Conservation (phyloP, 2,797 vertebrate genomes). For the Clamator glandarius region DNA sequence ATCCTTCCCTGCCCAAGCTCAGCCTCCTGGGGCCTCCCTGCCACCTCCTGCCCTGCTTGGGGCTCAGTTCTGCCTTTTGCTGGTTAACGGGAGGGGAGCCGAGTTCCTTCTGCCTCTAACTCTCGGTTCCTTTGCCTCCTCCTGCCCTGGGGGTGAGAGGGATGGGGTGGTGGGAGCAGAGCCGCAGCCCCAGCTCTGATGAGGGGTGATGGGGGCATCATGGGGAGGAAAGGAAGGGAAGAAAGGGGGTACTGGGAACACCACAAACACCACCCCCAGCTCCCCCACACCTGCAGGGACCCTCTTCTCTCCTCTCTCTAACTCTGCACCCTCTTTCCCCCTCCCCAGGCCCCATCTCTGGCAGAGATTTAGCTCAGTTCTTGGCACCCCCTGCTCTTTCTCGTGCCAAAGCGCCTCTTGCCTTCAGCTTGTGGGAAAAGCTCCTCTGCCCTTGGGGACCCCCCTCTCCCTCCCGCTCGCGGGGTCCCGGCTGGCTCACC, state of each 20-base stretch:
- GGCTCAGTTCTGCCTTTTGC: not conserved
- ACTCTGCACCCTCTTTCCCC: not conserved
- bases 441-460: no score
- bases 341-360: rapidly evolving
- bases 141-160: no score
- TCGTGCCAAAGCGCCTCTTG: rapidly evolving
- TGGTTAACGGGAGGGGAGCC: not conserved
- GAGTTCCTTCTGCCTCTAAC: not conserved
- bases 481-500: not conserved
- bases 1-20: not conserved
- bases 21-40: not conserved
- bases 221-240: not conserved
- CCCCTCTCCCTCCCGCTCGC: rapidly evolving
- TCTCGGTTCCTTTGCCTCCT: not conserved
- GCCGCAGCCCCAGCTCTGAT: not conserved
- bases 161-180: no score
- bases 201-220: not conserved
- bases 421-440: not conserved
- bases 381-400: not conserved
- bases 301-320: not conserved
- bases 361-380: not conserved
- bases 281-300: not conserved
- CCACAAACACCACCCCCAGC: not conserved
- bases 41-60: not conserved
- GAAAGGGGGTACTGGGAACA: no score